Conservation (phyloP, 2,113 vertebrate genomes). For the Python bivittatus region DNA sequence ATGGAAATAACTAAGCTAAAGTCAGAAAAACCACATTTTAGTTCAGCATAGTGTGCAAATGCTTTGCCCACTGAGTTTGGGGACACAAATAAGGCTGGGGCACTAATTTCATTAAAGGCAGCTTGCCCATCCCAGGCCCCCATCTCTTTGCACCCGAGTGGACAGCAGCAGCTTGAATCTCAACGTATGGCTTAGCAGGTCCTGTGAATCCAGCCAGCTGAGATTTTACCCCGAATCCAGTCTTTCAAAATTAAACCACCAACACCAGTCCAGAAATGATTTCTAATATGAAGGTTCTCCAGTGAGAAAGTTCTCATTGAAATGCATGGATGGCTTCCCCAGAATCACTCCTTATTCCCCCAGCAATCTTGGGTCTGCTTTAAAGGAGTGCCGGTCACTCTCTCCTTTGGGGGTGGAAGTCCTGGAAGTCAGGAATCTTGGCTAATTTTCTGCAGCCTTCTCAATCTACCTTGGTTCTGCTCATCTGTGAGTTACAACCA, state of each 20-base stretch:
- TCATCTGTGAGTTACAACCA: not conserved
- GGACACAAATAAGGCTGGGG: not conserved
- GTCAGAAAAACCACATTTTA: not conserved
- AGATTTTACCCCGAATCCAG: not conserved
- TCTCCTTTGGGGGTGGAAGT: not conserved
- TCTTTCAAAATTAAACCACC: not conserved
- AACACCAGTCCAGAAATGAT: not conserved
- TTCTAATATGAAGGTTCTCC: not conserved
- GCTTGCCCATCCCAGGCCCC: not conserved
- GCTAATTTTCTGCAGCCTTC: not conserved
- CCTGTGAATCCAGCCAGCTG: not conserved
- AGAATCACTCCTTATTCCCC: not conserved
- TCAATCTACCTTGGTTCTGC: not conserved
- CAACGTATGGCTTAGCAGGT: not conserved
- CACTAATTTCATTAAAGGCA: not conserved
- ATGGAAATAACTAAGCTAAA: not conserved
- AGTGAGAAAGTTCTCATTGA: not conserved
- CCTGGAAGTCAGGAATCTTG: not conserved
- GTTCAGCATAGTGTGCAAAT: not conserved
- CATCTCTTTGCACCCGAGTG: not conserved
- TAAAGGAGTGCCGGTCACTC: not conserved
- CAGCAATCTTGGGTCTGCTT: not conserved
- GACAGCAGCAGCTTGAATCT: not conserved
- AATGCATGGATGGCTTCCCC: not conserved
- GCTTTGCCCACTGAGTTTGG: not conserved